Base-by-base conservation (phyloP, 2,888 invertebrate genomes). In the Steinernema hermaphroditum region DNA sequence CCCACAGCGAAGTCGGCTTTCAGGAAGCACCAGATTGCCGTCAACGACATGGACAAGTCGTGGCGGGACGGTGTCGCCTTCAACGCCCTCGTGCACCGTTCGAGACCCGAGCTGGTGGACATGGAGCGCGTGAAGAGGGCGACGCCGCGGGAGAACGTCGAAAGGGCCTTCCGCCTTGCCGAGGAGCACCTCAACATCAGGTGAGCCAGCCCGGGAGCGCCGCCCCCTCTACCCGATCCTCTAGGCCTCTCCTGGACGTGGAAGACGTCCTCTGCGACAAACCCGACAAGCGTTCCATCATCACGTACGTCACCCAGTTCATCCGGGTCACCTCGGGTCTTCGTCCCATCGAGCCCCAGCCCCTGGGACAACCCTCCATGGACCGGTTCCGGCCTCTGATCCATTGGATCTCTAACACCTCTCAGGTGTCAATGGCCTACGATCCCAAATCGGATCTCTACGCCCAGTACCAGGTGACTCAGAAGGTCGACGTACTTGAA, bases 281-380 rank as follows among this genome's bases (percentile, higher is more conserved):
- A 70, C 87, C 86, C 24, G 86, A 87, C 76, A 84, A 85, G 57
- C 75, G 85, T 44, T 83, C 83, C 41, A 79, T 86, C 41, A 83
- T 86, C 76, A 87, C 86, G 27, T 86, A 86, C 76, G 81, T 86
- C 16, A 85, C 86, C 24, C 86, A 87, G 74, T 86, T 86, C 72
- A 77, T 84, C 41, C 72, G 80, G 1, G 24, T 70, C 24, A 69
- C 37, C 44, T 19, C 71, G 43, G 12, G 22, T 24, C 71, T 54
- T 2, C 22, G 70, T 19, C 41, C 34, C 12, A 69, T 69, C 29
- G 27, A 44, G 34, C 49, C 46, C 14, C 29, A 24, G 32, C 27
- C 68, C 37, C 8, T 75, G 34, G 19, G 49, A 12, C 50, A 74
- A 32, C 44, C 49, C 19, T 54, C 70, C 19, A 37, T 68, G 22